Conservation (phyloP, 2,797 vertebrate genomes). For the Rhodeus uyekii region DNA sequence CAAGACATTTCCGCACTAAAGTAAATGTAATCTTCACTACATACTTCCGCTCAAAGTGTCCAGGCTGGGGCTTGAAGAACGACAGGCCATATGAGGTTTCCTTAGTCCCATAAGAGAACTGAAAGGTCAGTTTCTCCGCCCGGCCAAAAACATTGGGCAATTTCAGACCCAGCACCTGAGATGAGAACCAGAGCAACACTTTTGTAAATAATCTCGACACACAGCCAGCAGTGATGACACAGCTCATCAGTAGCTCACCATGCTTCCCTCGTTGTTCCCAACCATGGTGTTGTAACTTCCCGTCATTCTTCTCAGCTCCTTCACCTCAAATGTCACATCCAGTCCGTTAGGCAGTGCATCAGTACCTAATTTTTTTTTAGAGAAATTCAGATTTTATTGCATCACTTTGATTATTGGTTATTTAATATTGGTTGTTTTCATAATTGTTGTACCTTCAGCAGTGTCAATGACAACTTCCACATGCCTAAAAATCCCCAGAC, state of each 20-base stretch:
- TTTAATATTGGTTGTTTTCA: neutral
- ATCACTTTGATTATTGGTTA: neutral
- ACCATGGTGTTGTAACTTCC: slow-evolving; percentile 99
- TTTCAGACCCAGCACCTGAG: slow-evolving; percentile 92
- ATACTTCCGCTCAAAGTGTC: slow-evolving; percentile 93
- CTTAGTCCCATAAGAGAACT: slow-evolving; percentile 99
- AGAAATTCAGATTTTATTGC: neutral
- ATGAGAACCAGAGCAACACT: neutral
- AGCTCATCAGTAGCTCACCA: slow-evolving; percentile 77
- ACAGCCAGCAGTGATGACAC: neutral
- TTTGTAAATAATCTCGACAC: neutral
- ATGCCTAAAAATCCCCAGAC: slow-evolving; percentile 91
- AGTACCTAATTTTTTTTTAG: slow-evolving; percentile 75
- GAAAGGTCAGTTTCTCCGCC: slow-evolving; percentile 94
- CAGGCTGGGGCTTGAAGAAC: slow-evolving; percentile 94
- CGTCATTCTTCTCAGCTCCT: slow-evolving; percentile 87
- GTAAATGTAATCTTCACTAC: slow-evolving; percentile 54
- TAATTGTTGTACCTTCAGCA: slow-evolving; percentile 78
- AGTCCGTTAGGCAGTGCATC: slow-evolving; percentile 94
- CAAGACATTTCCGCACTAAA: neutral
- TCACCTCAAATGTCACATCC: slow-evolving; percentile 95
- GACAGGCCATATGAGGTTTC: slow-evolving; percentile 96
- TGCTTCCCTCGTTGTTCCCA: slow-evolving; percentile 98
- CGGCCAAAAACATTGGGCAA: slow-evolving; percentile 92
- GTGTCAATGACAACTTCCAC: slow-evolving; percentile 96